A percentile compares a stretch with the other conserved stretches of the same genome.
phyloP scores from a whole-genome alignment of 2,888 invertebrate species.

The Malthinus seriepunctatus region DNA sequence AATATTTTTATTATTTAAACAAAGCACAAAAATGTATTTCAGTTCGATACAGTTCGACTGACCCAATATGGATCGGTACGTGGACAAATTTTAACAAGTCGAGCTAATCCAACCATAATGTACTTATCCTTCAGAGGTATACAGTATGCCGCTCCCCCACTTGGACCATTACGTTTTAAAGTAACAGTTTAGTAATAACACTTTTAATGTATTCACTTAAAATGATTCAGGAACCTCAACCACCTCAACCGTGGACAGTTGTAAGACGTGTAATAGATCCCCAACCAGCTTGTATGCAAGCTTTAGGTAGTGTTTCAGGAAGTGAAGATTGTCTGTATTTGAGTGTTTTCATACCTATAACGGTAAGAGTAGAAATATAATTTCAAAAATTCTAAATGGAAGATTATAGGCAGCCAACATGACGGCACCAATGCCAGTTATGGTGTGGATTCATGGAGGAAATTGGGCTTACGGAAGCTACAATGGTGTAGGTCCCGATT shows the following conservation, averaged over 20 bases:
- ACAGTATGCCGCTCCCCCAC: background rate
- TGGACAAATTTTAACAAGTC: too few species aligned
- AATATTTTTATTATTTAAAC: too few species aligned
- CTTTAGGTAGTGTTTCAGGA: background rate
- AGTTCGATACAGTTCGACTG: background rate
- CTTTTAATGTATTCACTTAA: background rate
- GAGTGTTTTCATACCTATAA: background rate
- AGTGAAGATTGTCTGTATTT: background rate
- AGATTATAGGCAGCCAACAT: background rate
- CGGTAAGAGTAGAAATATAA: background rate
- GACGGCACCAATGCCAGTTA: conserved; percentile 6
- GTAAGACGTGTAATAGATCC: background rate
- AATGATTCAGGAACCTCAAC: background rate
- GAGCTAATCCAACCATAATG: too few species aligned
- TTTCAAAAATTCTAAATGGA: background rate
- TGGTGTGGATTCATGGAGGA: conserved; percentile 11
- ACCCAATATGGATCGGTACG: too few species aligned
- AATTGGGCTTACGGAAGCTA: background rate
- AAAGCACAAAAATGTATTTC: too few species aligned
- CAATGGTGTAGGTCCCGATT: background rate
- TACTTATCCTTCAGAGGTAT: too few species aligned
- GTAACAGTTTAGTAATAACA: background rate
- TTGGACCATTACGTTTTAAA: background rate
- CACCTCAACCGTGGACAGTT: background rate
- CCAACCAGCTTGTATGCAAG: background rate